These are phyloP conservation scores for Cyclopterus lumpus DNA, from an alignment of 2,797 vertebrate species.

Conservation along the genomic window DNA sequence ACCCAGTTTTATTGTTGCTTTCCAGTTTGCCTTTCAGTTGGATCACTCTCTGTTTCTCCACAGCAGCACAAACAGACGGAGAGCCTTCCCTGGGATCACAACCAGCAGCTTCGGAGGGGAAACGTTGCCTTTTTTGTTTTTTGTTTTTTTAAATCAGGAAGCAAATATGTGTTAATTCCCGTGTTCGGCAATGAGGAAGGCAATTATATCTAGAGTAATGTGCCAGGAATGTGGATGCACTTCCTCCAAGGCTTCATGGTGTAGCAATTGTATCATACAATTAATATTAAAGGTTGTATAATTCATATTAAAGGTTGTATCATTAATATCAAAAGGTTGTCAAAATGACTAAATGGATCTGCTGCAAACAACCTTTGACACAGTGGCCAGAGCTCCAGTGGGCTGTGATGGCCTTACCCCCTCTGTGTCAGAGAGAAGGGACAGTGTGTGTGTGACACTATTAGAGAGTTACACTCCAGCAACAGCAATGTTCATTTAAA, in stretches of 20 bases:
- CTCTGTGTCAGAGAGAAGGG: neutral
- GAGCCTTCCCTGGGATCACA: neutral
- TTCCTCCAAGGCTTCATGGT: conserved; percentile 1
- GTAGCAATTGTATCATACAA: neutral
- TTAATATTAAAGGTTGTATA: conserved; percentile 24
- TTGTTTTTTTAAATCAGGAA: conserved; percentile 13
- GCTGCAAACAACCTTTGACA: neutral
- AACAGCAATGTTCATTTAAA: neutral
- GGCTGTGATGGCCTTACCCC: conserved; percentile 1
- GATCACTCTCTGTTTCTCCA: neutral
- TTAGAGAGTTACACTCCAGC: neutral
- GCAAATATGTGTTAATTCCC: conserved; percentile 16
- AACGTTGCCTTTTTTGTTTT: conserved; percentile 2
- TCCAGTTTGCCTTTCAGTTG: conserved; percentile 17
- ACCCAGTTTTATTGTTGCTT: conserved; percentile 30
- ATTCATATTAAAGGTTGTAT: no score
- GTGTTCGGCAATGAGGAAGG: neutral
- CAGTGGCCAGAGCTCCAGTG: neutral
- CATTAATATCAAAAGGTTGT: conserved; percentile 22
- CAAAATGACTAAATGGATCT: neutral
- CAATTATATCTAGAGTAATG: neutral
- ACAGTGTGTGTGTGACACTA: neutral
- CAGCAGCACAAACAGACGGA: conserved; percentile 13
- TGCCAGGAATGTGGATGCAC: neutral
- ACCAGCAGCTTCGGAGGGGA: neutral